Evolutionary conservation across 2,888 invertebrate genomes (phyloP).

Genomic region (Euphydryas editha): DNA sequence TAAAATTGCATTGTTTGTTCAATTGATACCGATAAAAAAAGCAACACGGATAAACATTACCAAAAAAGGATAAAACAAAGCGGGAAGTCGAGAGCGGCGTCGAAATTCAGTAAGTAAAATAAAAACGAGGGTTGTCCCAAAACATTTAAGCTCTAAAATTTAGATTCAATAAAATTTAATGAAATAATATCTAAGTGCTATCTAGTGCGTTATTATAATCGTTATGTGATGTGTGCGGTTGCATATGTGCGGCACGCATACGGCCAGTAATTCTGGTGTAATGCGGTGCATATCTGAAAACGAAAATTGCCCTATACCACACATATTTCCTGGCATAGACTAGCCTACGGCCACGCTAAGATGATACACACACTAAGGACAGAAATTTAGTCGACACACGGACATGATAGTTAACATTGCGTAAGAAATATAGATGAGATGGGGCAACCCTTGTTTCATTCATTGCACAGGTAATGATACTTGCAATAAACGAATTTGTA

Average conservation of each 20-base stretch:
- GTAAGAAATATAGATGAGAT: conserved; percentile 82
- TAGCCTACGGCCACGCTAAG: conserved; percentile 71
- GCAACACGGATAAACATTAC: conserved; percentile 21
- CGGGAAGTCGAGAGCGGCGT: conserved; percentile 78
- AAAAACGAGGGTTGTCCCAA: conserved; percentile 84
- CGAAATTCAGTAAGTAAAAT: conserved; percentile 68
- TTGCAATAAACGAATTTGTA: conserved; percentile 49
- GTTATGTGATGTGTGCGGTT: conserved; percentile 83
- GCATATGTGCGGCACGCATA: conserved; percentile 84
- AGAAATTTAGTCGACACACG: conserved; percentile 79
- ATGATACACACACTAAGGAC: conserved; percentile 76
- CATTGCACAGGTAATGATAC: conserved; percentile 62
- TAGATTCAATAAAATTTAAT: conserved; percentile 71
- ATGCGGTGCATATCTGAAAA: conserved; percentile 84
- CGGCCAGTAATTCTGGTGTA: conserved; percentile 84
- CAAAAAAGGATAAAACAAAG: conserved; percentile 60
- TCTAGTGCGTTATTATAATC: conserved; percentile 80
- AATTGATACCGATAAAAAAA: conserved; percentile 19
- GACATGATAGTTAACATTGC: conserved; percentile 80
- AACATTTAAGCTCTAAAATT: conserved; percentile 77
- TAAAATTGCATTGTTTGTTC: conserved; percentile 16
- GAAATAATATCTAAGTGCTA: conserved; percentile 80
- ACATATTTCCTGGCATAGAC: conserved; percentile 77
- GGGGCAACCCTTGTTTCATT: conserved; percentile 82
- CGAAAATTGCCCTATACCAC: conserved; percentile 84